Percentiles rank a stretch among this genome's conserved stretches.
phyloP scores from a whole-genome alignment of 2,113 vertebrate genomes.

The Poecilia latipinna region DNA sequence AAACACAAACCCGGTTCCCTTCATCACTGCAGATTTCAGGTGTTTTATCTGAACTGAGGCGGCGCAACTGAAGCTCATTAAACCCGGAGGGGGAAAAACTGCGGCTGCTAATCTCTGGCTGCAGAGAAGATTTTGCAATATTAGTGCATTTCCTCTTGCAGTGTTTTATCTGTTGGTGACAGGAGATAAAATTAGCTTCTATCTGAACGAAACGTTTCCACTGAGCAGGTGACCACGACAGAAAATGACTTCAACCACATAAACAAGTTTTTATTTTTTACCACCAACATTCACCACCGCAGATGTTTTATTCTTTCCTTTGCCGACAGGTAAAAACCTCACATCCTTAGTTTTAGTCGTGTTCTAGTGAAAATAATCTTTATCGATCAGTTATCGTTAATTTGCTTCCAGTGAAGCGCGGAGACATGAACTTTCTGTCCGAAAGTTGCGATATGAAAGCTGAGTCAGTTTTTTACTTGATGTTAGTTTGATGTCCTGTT shows the following conservation, averaged over 20 bases:
- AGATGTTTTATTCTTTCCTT: too few relatives aligned
- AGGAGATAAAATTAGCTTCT: constrained; percentile 14
- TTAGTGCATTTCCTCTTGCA: constrained; percentile 1
- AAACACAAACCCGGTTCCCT: neutral
- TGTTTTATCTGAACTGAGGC: neutral
- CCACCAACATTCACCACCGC: neutral
- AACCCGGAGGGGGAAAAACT: neutral
- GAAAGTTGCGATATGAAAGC: too few relatives aligned
- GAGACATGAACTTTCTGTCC: too few relatives aligned
- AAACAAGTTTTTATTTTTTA: neutral
- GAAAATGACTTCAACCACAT: neutral
- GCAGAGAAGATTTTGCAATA: neutral
- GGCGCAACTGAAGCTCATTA: too few relatives aligned
- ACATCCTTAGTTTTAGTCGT: too few relatives aligned
- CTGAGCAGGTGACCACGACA: neutral
- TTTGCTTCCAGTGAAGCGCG: too few relatives aligned
- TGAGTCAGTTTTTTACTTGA: too few relatives aligned
- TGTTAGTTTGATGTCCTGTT: too few relatives aligned
- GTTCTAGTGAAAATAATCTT: too few relatives aligned
- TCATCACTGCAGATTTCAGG: too few relatives aligned
- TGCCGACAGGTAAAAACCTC: too few relatives aligned
- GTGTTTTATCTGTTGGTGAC: constrained; percentile 1
- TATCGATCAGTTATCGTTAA: too few relatives aligned
- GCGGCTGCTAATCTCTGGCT: neutral
- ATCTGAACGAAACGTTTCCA: constrained; percentile 12